Percentiles rank a stretch among this genome's conserved stretches.
Evolutionary conservation across 2,888 invertebrate genomes (phyloP).

Genomic region (Drosophila macrospina): DNA sequence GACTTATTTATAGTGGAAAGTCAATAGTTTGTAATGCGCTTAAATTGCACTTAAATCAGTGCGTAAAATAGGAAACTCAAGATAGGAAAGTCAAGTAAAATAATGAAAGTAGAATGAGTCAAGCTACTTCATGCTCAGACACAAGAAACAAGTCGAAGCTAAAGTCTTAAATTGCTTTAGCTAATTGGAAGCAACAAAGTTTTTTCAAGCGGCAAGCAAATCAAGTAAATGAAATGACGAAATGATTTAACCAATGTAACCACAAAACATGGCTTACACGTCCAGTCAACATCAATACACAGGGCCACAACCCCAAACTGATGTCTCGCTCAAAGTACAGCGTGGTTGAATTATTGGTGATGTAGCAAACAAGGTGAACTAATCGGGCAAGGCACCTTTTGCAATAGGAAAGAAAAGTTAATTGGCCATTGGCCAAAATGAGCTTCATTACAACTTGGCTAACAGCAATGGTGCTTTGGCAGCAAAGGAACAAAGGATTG

Average conservation of each 20-base stretch:
- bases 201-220: not conserved
- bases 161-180: not conserved
- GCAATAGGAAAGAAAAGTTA: conserved; percentile 42
- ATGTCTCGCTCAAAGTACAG: conserved; percentile 14
- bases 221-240: not conserved
- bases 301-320: not conserved
- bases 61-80: not conserved
- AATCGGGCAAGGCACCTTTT: conserved; percentile 46
- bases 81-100: not conserved
- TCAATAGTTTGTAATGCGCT: not conserved
- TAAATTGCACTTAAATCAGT: conserved; percentile 8
- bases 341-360: conserved; percentile 15
- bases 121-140: not conserved
- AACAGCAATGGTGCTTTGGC: conserved; percentile 11
- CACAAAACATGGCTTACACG: not conserved
- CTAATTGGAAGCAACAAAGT: conserved; percentile 1
- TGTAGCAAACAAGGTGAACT: conserved; percentile 24
- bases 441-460: conserved; percentile 59
- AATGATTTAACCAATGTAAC: not conserved
- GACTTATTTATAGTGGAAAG: conserved; percentile 25
- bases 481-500: conserved; percentile 13
- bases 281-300: not conserved
- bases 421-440: conserved; percentile 69
- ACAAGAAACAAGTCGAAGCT: not conserved
- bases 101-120: not conserved